phyloP scores from a whole-genome alignment of 2,797 vertebrate species.

The Alosa sapidissima region DNA sequence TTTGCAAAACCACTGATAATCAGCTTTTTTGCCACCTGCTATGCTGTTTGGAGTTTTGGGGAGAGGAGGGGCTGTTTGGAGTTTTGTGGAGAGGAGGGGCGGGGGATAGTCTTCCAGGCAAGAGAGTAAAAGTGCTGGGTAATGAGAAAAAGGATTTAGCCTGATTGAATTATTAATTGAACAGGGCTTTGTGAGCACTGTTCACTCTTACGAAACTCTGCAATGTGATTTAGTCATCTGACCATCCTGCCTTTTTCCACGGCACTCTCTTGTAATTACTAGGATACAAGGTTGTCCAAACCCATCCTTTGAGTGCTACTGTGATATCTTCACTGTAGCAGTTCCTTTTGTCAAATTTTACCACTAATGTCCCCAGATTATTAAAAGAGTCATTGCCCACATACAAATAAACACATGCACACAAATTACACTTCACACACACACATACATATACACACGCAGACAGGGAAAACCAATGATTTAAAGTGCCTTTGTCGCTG shows the following conservation, averaged over 20 bases:
- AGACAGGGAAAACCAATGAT: not conserved
- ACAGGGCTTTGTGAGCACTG: conserved; percentile 18
- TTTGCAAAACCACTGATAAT: not conserved
- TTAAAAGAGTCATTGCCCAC: not conserved
- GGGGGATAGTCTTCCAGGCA: not conserved
- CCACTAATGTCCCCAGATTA: not conserved
- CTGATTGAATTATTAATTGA: conserved; percentile 54
- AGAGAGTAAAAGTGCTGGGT: conserved; percentile 1
- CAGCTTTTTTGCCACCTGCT: conserved; percentile 18
- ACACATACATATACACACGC: not conserved
- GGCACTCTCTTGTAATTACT: not conserved
- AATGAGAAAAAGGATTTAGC: conserved; percentile 29
- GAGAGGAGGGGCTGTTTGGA: not conserved
- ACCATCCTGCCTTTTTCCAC: not conserved
- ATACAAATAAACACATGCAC: not conserved
- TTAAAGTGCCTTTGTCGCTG: not conserved
- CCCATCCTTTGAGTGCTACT: not conserved
- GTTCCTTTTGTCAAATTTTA: not conserved
- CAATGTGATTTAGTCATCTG: not conserved
- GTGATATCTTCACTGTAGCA: not conserved
- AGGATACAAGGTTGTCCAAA: not conserved
- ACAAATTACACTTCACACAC: not conserved
- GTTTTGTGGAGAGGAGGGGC: too few relatives aligned
- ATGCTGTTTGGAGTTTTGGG: not conserved
- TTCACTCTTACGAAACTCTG: not conserved